These are phyloP conservation scores for Idaea aversata DNA, from an alignment of 2,888 invertebrate species.

Conservation along the genomic window DNA sequence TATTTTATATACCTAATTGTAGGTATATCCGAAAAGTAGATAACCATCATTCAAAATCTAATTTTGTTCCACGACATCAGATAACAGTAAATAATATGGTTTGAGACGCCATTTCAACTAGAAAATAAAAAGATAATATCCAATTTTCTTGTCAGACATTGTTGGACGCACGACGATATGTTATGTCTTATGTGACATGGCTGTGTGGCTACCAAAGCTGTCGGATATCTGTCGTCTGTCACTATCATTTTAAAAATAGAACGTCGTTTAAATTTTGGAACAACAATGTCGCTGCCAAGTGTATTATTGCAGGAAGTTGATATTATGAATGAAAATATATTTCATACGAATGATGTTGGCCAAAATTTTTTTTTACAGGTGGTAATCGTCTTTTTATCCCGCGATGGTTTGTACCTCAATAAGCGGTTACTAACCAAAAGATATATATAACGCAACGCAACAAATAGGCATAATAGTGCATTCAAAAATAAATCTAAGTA, in stretches of 20 bases:
- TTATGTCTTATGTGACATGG: not conserved
- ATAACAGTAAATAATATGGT: not conserved
- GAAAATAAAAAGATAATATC: not conserved
- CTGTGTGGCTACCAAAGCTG: not conserved
- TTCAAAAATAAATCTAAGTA: no score
- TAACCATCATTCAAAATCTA: not conserved
- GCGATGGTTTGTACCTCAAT: no score
- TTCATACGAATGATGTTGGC: no score
- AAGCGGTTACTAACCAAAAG: no score
- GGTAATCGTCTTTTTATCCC: no score
- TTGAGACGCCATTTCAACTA: not conserved
- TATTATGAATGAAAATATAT: not conserved
- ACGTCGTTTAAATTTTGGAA: not conserved
- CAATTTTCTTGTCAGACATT: slow-evolving; percentile 1
- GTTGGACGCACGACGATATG: not conserved
- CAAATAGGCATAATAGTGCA: no score
- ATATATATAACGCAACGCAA: no score
- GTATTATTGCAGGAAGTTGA: not conserved
- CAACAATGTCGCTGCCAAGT: not conserved
- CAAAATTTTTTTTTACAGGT: no score
- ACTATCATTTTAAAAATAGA: not conserved
- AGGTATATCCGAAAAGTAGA: not conserved
- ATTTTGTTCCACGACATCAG: not conserved
- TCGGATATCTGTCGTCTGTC: not conserved
- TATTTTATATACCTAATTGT: no score